These are phyloP conservation scores for Allobates femoralis DNA, from an alignment of 2,797 vertebrate genomes.

Conservation along the genomic window DNA sequence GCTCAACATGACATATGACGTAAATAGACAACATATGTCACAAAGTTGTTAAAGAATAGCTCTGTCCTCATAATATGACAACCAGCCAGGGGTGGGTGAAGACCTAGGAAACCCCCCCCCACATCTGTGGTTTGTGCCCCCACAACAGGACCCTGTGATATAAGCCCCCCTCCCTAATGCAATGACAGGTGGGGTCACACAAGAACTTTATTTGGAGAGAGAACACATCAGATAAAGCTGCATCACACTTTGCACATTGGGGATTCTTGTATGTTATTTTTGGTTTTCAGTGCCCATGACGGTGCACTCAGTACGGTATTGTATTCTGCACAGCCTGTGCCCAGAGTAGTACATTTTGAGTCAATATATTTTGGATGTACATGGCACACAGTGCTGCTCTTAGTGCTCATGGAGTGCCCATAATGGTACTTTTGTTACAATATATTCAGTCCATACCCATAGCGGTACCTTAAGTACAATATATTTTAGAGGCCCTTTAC, in stretches of 20 bases:
- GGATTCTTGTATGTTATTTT: neutral
- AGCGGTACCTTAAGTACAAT: neutral
- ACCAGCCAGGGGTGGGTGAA: neutral
- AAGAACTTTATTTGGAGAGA: too few relatives aligned
- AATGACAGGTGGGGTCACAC: too few relatives aligned
- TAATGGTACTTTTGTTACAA: neutral
- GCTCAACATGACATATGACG: too few relatives aligned
- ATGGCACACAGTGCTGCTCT: too few relatives aligned
- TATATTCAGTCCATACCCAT: neutral
- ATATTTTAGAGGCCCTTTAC: neutral
- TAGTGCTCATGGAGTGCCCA: too few relatives aligned
- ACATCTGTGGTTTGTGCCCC: too few relatives aligned
- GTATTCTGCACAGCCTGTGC: neutral
- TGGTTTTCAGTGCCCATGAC: neutral
- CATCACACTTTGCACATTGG: neutral
- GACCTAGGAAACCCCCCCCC: neutral
- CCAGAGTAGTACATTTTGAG: neutral
- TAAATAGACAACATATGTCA: too few relatives aligned
- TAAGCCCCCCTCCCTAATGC: too few relatives aligned
- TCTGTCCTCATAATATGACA: neutral
- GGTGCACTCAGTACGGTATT: neutral
- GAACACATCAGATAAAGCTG: neutral
- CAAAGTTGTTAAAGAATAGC: too few relatives aligned
- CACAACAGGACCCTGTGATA: too few relatives aligned
- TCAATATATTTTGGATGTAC: neutral